Conservation (phyloP, 2,113 vertebrate species). For the Thalassoma bifasciatum region DNA sequence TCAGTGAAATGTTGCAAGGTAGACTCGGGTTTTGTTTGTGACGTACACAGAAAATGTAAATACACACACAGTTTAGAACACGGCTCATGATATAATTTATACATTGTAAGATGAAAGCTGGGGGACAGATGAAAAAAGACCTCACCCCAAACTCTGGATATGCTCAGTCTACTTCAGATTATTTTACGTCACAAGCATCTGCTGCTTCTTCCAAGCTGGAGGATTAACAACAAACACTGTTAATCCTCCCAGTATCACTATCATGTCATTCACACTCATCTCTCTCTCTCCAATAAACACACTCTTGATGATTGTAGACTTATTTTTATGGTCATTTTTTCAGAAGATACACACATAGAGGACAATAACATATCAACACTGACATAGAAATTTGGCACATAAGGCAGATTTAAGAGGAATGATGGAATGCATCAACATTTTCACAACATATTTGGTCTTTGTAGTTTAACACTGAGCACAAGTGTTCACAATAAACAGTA, state of each 20-base stretch:
- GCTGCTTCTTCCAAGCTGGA: not conserved
- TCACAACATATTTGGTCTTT: not conserved
- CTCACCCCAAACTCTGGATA: no score
- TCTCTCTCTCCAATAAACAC: constrained; percentile 16
- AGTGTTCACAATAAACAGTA: not conserved
- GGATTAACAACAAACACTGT: no score
- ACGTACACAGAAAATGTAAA: no score
- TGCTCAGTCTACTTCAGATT: no score
- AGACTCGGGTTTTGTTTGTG: no score
- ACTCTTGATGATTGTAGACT: constrained; percentile 28
- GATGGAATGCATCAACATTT: not conserved
- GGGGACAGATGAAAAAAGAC: no score
- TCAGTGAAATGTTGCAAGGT: no score
- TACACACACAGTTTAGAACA: no score
- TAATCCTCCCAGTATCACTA: no score
- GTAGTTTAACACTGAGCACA: not conserved
- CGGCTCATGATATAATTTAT: no score
- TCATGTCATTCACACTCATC: no score
- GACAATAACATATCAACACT: constrained; percentile 21
- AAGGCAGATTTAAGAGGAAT: not conserved
- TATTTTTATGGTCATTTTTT: not conserved
- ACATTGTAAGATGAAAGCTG: not conserved
- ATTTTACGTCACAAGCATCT: not conserved
- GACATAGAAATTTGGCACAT: constrained; percentile 23
- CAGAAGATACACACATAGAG: not conserved